Evolutionary conservation across 1,140 invertebrate genomes (phyloP), one percentile per base, ranked within the genome.

Genomic region (Oryzaephilus surinamensis): DNA sequence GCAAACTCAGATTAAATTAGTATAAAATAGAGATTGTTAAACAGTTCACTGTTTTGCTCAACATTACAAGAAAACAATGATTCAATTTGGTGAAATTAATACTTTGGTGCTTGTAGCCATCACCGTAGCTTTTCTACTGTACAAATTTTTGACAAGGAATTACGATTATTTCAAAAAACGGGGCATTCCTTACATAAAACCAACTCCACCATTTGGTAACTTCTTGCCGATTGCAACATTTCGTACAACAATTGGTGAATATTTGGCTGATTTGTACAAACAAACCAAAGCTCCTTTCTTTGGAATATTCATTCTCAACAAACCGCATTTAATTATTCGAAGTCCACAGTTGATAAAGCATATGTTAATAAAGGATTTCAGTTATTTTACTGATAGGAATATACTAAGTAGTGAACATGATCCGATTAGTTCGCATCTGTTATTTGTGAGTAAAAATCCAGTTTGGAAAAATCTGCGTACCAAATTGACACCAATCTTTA

Each of bases 341-440:
- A 67, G 72, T 48, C 63, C 67, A 8, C 71, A 74, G 4, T 42
- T 74, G n/a, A 65, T 74, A 1, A 73, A 71, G 54, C 45, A 58
- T 19, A 47, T 76, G 12, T 57, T 67, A 29, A 68, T 73, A 14
- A 60, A 65, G 43, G 70, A 76, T 52, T 73, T 72, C 54, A 66
- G 73, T 40, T 50, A 69, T 55, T 74, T 74, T 45, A 53, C 62
- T 10, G 68, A 74, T 43, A 58, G 62, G 4, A 34, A 16, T 27
- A 16, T 31, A 12, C 14, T 31, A 8, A 18, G 21, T 3, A 13
- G 24, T 19, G 16, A 18, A 10, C 18, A 43, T 34, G 35, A 43
- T 17, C 21, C 17, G 10, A 30, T 43, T 8, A 27, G 34, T 5
- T 12, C 17, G 10, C 34, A 36, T 15, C 34, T 38, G 10, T 12